A percentile compares a stretch with the other conserved stretches of the same genome.
Conservation (phyloP, 1,140 invertebrate species). For the Wasmannia auropunctata region DNA sequence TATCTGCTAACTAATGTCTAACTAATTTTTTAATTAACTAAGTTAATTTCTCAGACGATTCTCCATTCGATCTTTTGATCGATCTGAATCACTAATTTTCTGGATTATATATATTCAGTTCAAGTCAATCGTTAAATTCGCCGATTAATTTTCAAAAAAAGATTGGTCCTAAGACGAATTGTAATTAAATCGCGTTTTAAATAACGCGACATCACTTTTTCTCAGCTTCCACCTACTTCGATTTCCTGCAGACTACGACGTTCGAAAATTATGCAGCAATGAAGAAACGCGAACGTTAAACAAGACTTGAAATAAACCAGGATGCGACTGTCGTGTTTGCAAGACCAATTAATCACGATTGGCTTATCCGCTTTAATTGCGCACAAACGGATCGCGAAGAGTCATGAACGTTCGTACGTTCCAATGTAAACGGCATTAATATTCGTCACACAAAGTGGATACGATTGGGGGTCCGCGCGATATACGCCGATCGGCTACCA, state of each 20-base stretch:
- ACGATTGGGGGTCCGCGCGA: conserved; percentile 30
- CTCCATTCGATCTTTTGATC: background rate
- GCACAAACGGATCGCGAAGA: conserved; percentile 54
- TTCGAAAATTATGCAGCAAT: background rate
- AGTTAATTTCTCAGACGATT: background rate
- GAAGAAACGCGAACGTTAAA: conserved; percentile 15
- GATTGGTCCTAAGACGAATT: background rate
- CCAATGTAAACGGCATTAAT: conserved; percentile 65
- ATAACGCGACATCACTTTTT: background rate
- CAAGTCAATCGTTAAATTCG: background rate
- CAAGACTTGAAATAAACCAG: conserved; percentile 27
- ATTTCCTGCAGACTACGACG: background rate
- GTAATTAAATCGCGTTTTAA: background rate
- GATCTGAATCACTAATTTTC: background rate
- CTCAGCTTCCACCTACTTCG: background rate
- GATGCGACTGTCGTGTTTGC: conserved; percentile 15
- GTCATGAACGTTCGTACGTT: conserved; percentile 51
- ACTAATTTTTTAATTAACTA: background rate
- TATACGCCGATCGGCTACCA: conserved; percentile 34
- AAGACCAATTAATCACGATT: conserved; percentile 56
- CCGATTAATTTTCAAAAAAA: background rate
- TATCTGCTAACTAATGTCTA: background rate
- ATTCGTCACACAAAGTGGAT: conserved; percentile 65
- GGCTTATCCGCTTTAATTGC: conserved; percentile 60
- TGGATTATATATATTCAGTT: background rate